These are phyloP conservation scores for Drosophila anomalata DNA, from an alignment of 2,888 invertebrate species.

Conservation along the genomic window DNA sequence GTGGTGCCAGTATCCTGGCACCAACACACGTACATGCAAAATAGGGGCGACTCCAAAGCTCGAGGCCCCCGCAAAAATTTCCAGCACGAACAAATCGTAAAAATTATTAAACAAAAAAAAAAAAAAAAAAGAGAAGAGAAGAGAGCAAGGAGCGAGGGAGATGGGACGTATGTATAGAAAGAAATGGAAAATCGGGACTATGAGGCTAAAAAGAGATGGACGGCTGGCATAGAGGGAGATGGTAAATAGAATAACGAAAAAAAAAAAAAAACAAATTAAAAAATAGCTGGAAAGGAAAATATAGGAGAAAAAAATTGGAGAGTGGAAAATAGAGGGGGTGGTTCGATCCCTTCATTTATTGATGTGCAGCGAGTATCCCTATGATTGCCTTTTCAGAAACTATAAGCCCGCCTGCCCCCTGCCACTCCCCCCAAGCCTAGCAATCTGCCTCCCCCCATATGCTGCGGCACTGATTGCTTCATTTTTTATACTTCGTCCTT, in stretches of 20 bases:
- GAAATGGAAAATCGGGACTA: background rate
- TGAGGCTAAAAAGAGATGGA: slow-evolving; percentile 17
- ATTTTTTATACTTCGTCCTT: slow-evolving; percentile 57
- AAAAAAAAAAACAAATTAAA: slow-evolving; percentile 70
- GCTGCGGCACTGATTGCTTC: slow-evolving; percentile 61
- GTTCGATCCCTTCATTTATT: slow-evolving; percentile 65
- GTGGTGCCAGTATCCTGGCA: background rate
- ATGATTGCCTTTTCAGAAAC: slow-evolving; percentile 68
- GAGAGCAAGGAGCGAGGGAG: slow-evolving; percentile 16
- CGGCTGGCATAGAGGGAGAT: slow-evolving; percentile 17
- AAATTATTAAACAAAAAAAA: slow-evolving; percentile 69
- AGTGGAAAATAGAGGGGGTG: background rate
- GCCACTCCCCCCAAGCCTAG: no score
- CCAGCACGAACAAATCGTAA: slow-evolving; percentile 77
- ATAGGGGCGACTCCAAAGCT: background rate
- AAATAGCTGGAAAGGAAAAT: slow-evolving; percentile 43
- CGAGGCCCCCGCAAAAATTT: slow-evolving; percentile 50
- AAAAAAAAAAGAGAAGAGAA: slow-evolving; percentile 10
- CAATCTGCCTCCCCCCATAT: background rate
- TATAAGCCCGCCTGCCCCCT: slow-evolving; percentile 9
- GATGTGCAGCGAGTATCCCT: slow-evolving; percentile 68
- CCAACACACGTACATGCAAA: slow-evolving; percentile 27
- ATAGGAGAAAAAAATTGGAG: background rate
- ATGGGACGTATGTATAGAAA: slow-evolving; percentile 1
- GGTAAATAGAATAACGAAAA: slow-evolving; percentile 12